Evolutionary conservation across 2,888 invertebrate genomes (phyloP), one percentile per base, ranked within the genome.

Genomic region (Protonemura montana): DNA sequence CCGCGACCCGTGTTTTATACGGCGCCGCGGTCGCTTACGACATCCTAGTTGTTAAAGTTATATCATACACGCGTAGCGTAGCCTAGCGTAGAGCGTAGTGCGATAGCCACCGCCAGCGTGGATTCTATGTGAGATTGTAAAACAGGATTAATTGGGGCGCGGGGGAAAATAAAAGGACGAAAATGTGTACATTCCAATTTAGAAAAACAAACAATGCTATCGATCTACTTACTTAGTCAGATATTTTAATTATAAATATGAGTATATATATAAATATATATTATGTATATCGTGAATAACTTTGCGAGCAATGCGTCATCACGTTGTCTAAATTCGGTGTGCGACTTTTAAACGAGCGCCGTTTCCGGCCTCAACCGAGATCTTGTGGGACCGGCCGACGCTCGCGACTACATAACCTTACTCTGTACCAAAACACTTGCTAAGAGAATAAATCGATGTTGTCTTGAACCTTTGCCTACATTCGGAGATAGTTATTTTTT

Each of bases 121-220:
- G 76, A 86, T 87, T 84, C 86, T 87, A 29, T 87, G 87, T 87
- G 87, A 86, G 86, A 87, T 87, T 87, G 82, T 85, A 59, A 84
- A 84, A 85, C 59, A 85, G 59, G 30, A 59, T 59, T 59, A 7
- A 59, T 1, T 59, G 3, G 59, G 59, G 59, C 6, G 6, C 6
- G 1, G 59, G 59, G 59, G 59, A 21, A 21, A 84, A 84, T 27
- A 83, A 86, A 87, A 83, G 41, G 28, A 83, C 28, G 59, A 87
- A 82, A 86, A 86, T 87, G 86, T 87, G 87, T 88, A 88, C 88
- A 88, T 88, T 88, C 88, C 88, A 88, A 30, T 59, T 59, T 59
- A 59, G 59, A 59, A 59, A 59, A 59, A 59, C 13, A 59, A 87
- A 83, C 86, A 42, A 87, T 86, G 87, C 87, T 87, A 82, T 85